Evolutionary conservation across 2,113 vertebrate genomes (phyloP), one percentile per base, ranked within the genome.

Genomic region (Gobio gobio): DNA sequence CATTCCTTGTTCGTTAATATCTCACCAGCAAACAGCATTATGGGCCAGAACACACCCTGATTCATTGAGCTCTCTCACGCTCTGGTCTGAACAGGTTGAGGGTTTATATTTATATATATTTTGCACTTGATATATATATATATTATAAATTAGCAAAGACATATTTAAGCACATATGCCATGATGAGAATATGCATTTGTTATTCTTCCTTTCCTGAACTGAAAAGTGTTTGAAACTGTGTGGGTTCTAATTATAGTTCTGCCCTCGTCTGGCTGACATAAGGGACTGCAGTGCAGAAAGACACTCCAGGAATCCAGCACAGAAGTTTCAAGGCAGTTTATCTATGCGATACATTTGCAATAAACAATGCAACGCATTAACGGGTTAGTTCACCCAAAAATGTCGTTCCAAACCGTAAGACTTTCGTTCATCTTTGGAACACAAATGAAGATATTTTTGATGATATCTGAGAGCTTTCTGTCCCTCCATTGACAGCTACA

Each of bases 1-100:
- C 72, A 47, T 86, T 85, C 45, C 43, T 29, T 73, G 56, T 83
- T 66, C 40, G 82, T 88, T 86, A 86, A 88, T 86, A 63, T 85
- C 45, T 86, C 36, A 86, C 85, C 24, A 66, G 61, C 10, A 70
- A 81, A 82, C n/a, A 72, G 43, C 51, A 51, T 51, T 22, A 82
- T 16, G 20, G 47, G 47, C 78, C 68, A 68, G 82, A 29, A 72
- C 84, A 66, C 80, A 68, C 68, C 51, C 63, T 66, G 29, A 24
- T 56, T 22, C 54, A 22, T 26, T 40, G 33, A 47, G 82, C 61
- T 78, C 18, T 72, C 54, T 26, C 66, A 66, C 77, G 40, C 10
- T 26, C 56, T 45, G 1, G 6, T 77, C 18, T 33, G 26, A 74
- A 54, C 16, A 76, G 24, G 1, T 58, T 33, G 9, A 10, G 16